A percentile compares a stretch with the other conserved stretches of the same genome.
Evolutionary conservation across 2,797 vertebrate species (phyloP).

Genomic region (Sebastes ruberrimus): DNA sequence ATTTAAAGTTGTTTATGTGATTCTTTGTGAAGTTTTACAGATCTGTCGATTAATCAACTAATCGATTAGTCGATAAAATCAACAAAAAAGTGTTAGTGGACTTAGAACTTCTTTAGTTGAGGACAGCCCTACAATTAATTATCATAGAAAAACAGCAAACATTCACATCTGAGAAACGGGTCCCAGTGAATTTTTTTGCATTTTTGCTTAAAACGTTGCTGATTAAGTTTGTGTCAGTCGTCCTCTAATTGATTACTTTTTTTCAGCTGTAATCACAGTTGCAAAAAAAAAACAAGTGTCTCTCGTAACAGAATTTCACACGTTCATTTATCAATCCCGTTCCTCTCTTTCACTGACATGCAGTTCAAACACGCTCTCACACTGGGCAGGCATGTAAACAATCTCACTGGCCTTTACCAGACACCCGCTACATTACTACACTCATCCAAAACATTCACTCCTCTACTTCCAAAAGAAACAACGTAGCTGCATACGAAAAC

Average conservation of each 20-base stretch:
- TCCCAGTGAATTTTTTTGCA: accelerated
- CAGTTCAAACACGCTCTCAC: constrained; percentile 16
- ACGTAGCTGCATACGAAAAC: background rate
- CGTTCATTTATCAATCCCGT: background rate
- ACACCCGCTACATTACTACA: constrained; percentile 31
- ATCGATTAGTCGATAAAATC: too few species aligned
- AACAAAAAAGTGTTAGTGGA: too few species aligned
- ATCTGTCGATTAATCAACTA: too few species aligned
- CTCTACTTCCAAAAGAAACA: constrained; percentile 8
- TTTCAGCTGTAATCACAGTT: background rate
- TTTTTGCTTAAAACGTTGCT: background rate
- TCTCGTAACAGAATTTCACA: background rate
- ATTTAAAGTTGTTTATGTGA: too few species aligned
- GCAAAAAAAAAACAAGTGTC: background rate
- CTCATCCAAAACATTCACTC: constrained; percentile 31
- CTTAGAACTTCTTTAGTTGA: too few species aligned
- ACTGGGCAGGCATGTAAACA: constrained; percentile 29
- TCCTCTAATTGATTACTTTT: background rate
- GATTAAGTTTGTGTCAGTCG: background rate
- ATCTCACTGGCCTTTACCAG: constrained; percentile 29
- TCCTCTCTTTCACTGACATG: background rate
- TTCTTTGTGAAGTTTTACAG: too few species aligned
- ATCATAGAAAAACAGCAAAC: background rate
- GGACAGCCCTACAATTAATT: background rate
- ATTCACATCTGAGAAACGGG: background rate